These are phyloP conservation scores for Gymnosoma rotundatum DNA, from an alignment of 2,888 invertebrate species.

Conservation along the genomic window DNA sequence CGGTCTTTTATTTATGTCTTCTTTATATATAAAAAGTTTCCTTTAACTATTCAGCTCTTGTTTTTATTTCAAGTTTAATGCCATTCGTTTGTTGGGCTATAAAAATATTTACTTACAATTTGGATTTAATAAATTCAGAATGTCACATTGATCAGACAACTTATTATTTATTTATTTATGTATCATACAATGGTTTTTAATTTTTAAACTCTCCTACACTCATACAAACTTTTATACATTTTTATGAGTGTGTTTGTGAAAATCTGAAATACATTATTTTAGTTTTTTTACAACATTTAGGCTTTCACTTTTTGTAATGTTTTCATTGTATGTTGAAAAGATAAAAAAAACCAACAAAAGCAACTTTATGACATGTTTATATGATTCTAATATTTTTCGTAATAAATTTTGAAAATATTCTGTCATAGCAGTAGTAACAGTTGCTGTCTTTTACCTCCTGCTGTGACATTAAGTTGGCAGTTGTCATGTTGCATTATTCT, in stretches of 20 bases:
- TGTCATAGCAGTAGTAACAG: background rate
- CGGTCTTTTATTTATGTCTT: too few relatives aligned
- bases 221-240: too few relatives aligned
- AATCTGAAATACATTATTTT: slow-evolving; percentile 15
- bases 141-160: too few relatives aligned
- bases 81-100: too few relatives aligned
- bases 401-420: background rate
- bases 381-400: slow-evolving; percentile 13
- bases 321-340: slow-evolving; percentile 45
- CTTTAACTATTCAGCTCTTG: too few relatives aligned
- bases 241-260: background rate
- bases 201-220: too few relatives aligned
- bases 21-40: too few relatives aligned
- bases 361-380: slow-evolving; percentile 34
- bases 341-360: slow-evolving; percentile 37
- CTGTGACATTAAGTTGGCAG: slow-evolving; percentile 72
- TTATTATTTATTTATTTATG: too few relatives aligned
- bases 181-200: too few relatives aligned
- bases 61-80: too few relatives aligned
- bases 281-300: slow-evolving; percentile 33
- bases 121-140: too few relatives aligned
- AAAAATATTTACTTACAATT: too few relatives aligned
- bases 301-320: background rate
- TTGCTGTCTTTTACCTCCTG: slow-evolving; percentile 26
- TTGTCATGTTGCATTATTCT: slow-evolving; percentile 66